phyloP scores from a whole-genome alignment of 2,888 invertebrate genomes.

The Melinaea marsaeus region DNA sequence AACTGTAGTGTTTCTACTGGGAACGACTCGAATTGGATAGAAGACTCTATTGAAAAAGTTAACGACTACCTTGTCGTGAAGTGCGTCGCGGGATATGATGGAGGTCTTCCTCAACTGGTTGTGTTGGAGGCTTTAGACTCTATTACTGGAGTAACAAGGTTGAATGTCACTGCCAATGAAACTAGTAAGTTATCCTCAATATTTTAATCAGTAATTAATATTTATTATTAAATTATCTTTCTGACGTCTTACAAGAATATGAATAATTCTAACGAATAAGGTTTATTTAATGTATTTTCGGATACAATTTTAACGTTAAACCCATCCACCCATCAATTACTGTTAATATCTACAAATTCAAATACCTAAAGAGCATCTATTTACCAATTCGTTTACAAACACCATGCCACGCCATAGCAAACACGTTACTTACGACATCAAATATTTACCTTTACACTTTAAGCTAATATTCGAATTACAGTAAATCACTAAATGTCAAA shows the following conservation, averaged over 20 bases:
- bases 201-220: not conserved
- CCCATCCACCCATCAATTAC: not conserved
- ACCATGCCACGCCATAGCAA: conserved; percentile 17
- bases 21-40: conserved; percentile 74
- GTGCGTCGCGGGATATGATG: conserved; percentile 92
- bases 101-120: conserved; percentile 91
- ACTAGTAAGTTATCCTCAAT: conserved; percentile 51
- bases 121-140: conserved; percentile 89
- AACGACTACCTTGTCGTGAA: conserved; percentile 82
- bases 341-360: not conserved
- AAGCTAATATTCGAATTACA: not conserved
- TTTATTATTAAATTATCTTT: not conserved
- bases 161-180: conserved; percentile 83
- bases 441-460: conserved; percentile 3
- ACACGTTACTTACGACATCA: conserved; percentile 26
- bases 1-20: conserved; percentile 89
- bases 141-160: conserved; percentile 80
- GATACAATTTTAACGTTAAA: not conserved
- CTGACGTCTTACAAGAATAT: not conserved
- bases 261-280: not conserved
- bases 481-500: not conserved
- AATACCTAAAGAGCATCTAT: conserved; percentile 3
- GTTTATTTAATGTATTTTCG: not conserved
- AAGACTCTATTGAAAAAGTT: conserved; percentile 57
- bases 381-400: conserved; percentile 20